Base-by-base conservation (phyloP, 2,888 invertebrate genomes). In the Standfussiana lucernea region DNA sequence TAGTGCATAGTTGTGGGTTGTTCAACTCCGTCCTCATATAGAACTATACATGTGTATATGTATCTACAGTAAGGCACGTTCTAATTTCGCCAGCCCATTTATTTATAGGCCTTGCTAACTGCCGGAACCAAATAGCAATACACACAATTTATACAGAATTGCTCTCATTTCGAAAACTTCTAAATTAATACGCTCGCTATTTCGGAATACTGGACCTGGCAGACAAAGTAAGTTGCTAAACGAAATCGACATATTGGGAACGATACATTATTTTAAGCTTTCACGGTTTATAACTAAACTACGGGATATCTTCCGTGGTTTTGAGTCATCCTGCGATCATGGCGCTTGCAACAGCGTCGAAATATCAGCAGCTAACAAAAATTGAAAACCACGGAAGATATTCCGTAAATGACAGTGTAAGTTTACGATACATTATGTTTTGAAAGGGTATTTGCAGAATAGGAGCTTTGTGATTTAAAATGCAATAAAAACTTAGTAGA, bases 131-230 rank as follows among this genome's bases (percentile, higher is more conserved):
- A 75, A 24, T 18, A 18, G 77, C 72, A 85, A 65, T 73, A 74
- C 53, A 47, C 21, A 77, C 73, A 77, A 75, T 85, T 85, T 84
- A 82, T 85, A 77, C 85, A 72, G 85, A 70, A 70, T 24, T 75
- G 83, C 32, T 84, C 84, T 72, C 32, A 80, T 82, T 82, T 84
- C 80, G 84, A 84, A 82, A 82, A 73, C 64, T 56, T 71, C 75
- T 79, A 75, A 76, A 85, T 82, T 21, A 76, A 85, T 82, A 76
- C 75, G 75, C 35, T 82, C 70, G 62, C 72, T 75, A 72, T 85
- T 84, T 82, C 86, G 76, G 69, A 82, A 82, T 84, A 82, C 68
- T 68, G n/a, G 28, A 73, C 64, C 28, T 42, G 65, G 10, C 64
- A 68, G 50, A 53, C 83, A 69, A 79, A 83, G 61, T 80, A 77